Conservation (phyloP, 1,140 invertebrate species). For the Parasteatoda tepidariorum region DNA sequence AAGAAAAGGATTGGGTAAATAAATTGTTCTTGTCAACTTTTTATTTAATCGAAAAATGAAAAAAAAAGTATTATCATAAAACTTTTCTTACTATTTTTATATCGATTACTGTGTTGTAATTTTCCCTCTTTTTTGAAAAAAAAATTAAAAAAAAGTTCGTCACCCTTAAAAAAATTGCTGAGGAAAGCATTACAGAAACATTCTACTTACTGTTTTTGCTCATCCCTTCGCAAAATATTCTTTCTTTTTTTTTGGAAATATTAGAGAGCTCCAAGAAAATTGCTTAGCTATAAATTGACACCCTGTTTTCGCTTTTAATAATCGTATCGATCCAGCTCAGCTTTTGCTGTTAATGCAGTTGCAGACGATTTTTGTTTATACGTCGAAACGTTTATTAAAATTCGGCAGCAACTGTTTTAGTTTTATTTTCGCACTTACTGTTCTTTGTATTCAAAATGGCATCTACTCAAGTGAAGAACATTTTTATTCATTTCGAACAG, state of each 20-base stretch:
- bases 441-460: constrained; percentile 20
- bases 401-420: neutral
- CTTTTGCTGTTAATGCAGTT: constrained; percentile 19
- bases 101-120: neutral
- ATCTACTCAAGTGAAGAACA: constrained; percentile 18
- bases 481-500: constrained; percentile 32
- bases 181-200: neutral
- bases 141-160: no score
- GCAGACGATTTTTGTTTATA: neutral
- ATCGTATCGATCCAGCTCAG: neutral
- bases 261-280: constrained; percentile 13
- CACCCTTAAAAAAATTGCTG: neutral
- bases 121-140: neutral
- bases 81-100: neutral
- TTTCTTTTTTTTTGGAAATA: neutral
- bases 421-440: neutral
- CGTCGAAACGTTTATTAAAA: constrained; percentile 40
- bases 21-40: neutral
- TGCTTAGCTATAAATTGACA: constrained; percentile 31
- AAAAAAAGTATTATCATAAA: neutral
- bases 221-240: neutral
- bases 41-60: neutral
- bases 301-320: constrained; percentile 34
- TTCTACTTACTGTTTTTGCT: neutral
- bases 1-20: no score